Base-by-base conservation (phyloP, 2,888 invertebrate species). In the Drosophila merina region DNA sequence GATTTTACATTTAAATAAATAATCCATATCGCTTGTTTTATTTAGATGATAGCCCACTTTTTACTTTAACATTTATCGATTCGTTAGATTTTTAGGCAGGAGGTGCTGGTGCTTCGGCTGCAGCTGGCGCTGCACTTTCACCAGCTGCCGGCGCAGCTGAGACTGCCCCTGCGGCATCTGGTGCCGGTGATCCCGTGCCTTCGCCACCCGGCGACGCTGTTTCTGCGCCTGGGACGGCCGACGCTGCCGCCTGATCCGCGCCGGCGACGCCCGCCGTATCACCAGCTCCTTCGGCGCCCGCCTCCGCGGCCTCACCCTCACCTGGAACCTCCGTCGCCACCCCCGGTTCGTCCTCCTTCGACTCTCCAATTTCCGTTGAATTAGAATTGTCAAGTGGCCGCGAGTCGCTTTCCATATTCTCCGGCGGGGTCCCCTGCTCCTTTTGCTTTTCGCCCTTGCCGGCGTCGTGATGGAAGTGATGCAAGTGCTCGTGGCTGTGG, bases 401-500 rank as follows among this genome's bases (percentile, higher is more conserved):
- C n/a, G 81, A 81, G 49, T 81, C 85, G 60, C 75, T 79, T 36
- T 79, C 85, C 57, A 48, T 0, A 62, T 64, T 57, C 31, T 45
- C 55, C 49, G 36, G 31, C 31, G 2, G 14, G 47, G 28, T 66
- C 52, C 38, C 70, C 10, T n/a, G 9, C 7, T 10, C 45, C 8
- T 14, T 42, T 0, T 14, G 0, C 6, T 14, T 6, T 10, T 57
- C 64, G 50, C 7, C 51, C 26, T 72, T 69, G 48, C 33, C 58
- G 3, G 74, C 25, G 45, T 83, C 71, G 40, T 83, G 82, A 64
- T 83, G 82, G 80, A 83, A 86, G 54, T 83, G 82, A 72, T 83
- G 82, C 80, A 83, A 57, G 60, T 83, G 86, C 67, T 83, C 86
- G 57, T 83, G 82, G 54, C 86, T 83, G 45, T 83, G 86, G 31